Base-by-base conservation (phyloP, 2,888 invertebrate genomes). In the Zele albiditarsus region DNA sequence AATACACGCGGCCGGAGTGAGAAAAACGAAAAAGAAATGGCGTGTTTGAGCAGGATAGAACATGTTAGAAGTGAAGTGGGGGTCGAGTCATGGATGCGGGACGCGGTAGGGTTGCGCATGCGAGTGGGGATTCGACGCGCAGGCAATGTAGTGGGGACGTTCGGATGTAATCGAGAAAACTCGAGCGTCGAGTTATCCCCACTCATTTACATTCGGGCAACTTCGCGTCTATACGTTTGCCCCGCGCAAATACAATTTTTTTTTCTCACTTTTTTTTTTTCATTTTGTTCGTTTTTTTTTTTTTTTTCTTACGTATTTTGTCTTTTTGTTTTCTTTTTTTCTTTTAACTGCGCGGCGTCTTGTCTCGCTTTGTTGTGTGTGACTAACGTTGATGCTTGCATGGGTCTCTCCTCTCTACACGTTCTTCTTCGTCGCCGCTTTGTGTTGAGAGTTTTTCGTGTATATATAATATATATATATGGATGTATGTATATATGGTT, bases 41-140 rank as follows among this genome's bases (percentile, higher is more conserved):
- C 75, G 80, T 75, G 69, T 77, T 62, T 57, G 69, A 60, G 70
- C 46, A 77, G 78, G 77, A 72, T 71, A 71, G 77, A 75, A 74
- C 57, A 23, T 53, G 23, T 10, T 57, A 38, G 27, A 16, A 2
- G 8, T 3, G 2, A 20, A 20, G 58, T 23, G 63, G 57, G 57
- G 53, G 28, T 31, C n/a, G 25, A 60, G 42, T 42, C 27, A 25
- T 58, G 31, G 65, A 76, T 42, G 70, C 72, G 65, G 53, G 49
- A 58, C 12, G 42, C 5, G 16, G 27, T 46, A 25, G 49, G 53
- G 42, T 20, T 20, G 20, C 20, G 60, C 31, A 49, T 65, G 67
- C 57, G 58, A 73, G 76, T 63, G 68, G 71, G 67, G 57, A 53
- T 66, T 27, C n/a, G 20, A n/a, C 20, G 46, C 31, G 23, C 58